Conservation (phyloP, 2,797 vertebrate species). For the Octomys mimax region DNA sequence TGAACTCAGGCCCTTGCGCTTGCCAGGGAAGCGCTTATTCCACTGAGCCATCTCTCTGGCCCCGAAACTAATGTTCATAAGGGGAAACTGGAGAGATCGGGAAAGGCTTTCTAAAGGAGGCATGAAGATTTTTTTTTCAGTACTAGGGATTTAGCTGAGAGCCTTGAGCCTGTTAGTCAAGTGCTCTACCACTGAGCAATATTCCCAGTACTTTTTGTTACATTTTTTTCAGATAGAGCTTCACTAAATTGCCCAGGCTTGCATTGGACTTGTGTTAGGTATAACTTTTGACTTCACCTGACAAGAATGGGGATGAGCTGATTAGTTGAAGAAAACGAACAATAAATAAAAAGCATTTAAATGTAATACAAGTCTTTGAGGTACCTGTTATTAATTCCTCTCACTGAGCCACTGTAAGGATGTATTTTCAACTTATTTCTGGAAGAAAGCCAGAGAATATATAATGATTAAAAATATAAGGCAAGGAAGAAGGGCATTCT, state of each 20-base stretch:
- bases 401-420: neutral
- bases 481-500: neutral
- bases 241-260: neutral
- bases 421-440: conserved; percentile 6
- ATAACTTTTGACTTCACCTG: neutral
- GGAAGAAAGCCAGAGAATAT: neutral
- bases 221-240: neutral
- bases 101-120: neutral
- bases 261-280: neutral
- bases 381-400: neutral
- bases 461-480: neutral
- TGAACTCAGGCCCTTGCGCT: no score
- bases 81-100: neutral
- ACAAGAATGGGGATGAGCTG: neutral
- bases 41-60: no score
- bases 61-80: neutral
- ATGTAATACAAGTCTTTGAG: conserved; percentile 6
- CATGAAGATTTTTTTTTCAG: neutral
- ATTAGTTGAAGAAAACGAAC: conserved; percentile 15
- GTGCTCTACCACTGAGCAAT: neutral
- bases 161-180: neutral
- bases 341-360: conserved; percentile 12
- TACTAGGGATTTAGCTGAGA: neutral
- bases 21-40: no score
- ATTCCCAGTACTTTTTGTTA: neutral